Percentiles rank a stretch among this genome's conserved stretches.
These are phyloP conservation scores for Isurus oxyrinchus DNA, from an alignment of 2,113 vertebrate genomes.

Conservation along the genomic window DNA sequence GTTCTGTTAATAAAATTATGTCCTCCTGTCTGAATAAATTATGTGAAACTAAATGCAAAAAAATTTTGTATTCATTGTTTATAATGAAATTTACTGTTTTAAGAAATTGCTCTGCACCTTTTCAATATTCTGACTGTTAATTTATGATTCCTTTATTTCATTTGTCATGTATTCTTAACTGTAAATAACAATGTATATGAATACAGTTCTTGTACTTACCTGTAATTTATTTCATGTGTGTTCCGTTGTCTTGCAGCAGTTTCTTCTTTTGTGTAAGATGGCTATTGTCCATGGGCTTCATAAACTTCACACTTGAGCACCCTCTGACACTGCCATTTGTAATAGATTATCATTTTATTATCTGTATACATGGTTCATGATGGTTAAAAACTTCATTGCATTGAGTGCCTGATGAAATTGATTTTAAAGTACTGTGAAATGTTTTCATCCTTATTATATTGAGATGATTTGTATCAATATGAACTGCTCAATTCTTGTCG, in stretches of 20 bases:
- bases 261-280: not conserved
- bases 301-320: not conserved
- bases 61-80: constrained; percentile 48
- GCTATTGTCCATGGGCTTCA: not conserved
- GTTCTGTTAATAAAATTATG: constrained; percentile 11
- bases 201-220: constrained; percentile 24
- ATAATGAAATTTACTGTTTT: constrained; percentile 43
- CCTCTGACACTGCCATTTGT: not conserved
- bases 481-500: not conserved
- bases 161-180: constrained; percentile 22
- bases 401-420: not conserved
- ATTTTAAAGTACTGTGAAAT: not conserved
- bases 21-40: constrained; percentile 34
- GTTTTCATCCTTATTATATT: not conserved
- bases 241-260: constrained; percentile 14
- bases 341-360: not conserved
- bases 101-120: constrained; percentile 13
- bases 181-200: constrained; percentile 34
- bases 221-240: constrained; percentile 4
- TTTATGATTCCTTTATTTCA: constrained; percentile 31
- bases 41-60: constrained; percentile 38
- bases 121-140: constrained; percentile 32
- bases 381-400: not conserved
- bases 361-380: not conserved
- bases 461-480: not conserved